A percentile compares a stretch with the other conserved stretches of the same genome.
These are phyloP conservation scores for Epinephelus malabaricus DNA, from an alignment of 2,797 vertebrate species.

Conservation along the genomic window DNA sequence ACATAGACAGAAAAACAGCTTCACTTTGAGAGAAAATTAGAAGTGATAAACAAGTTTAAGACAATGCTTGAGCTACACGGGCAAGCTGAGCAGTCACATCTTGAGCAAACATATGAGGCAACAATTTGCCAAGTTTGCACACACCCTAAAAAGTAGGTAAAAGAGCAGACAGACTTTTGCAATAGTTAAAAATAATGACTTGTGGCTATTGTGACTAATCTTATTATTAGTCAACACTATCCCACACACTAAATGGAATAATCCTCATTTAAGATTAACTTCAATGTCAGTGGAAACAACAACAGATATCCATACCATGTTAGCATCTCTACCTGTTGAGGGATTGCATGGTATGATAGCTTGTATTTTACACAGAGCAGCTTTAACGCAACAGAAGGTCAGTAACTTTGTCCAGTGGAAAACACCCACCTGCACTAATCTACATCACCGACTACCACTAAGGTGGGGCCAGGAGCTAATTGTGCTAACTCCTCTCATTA, in stretches of 20 bases:
- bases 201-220: not conserved
- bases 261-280: not conserved
- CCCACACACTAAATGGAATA: not conserved
- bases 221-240: not conserved
- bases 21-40: slow-evolving; percentile 6
- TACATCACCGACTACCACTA: slow-evolving; percentile 4
- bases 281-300: not conserved
- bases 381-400: not conserved
- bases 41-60: slow-evolving; percentile 22
- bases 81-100: not conserved
- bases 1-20: slow-evolving; percentile 27
- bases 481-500: not conserved
- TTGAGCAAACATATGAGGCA: slow-evolving; percentile 46
- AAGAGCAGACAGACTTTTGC: slow-evolving; percentile 14
- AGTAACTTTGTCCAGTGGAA: not conserved
- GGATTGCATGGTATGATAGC: not conserved
- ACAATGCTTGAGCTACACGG: not conserved
- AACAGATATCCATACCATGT: not conserved
- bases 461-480: slow-evolving; percentile 9
- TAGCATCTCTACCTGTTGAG: not conserved
- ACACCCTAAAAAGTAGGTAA: slow-evolving; percentile 43
- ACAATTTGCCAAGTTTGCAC: slow-evolving; percentile 21
- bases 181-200: not conserved
- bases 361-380: not conserved
- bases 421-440: slow-evolving; percentile 21